Percentiles rank a stretch among this genome's conserved stretches.
phyloP scores from a whole-genome alignment of 2,113 vertebrate species.

The Dasyornis broadbenti region DNA sequence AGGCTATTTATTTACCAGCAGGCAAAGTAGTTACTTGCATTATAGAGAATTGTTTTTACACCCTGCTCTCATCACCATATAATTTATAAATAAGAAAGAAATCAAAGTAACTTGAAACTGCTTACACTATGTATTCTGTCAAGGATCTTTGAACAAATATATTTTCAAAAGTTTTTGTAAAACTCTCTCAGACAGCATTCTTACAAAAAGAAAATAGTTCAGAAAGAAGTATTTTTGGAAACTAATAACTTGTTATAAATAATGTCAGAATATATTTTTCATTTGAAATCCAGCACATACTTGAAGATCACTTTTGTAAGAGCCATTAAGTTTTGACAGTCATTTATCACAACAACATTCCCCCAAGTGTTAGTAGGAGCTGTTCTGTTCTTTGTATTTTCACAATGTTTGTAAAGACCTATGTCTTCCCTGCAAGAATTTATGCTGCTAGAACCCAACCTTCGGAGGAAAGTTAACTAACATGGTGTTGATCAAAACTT shows the following conservation, averaged over 20 bases:
- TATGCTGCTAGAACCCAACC: not conserved
- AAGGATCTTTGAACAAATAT: not conserved
- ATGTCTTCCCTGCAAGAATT: not conserved
- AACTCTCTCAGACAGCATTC: not conserved
- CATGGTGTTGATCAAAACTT: not conserved
- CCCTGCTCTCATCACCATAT: not conserved
- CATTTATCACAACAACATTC: not conserved
- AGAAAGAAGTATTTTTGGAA: not conserved
- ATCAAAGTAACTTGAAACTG: not conserved
- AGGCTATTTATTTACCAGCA: not conserved
- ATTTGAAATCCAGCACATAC: not conserved
- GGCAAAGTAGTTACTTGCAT: not conserved
- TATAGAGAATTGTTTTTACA: not conserved
- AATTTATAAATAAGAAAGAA: not conserved
- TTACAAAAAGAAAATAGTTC: not conserved
- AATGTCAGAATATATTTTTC: not conserved
- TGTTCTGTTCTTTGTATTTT: not conserved
- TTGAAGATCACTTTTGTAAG: not conserved
- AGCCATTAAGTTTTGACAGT: not conserved
- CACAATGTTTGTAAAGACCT: not conserved
- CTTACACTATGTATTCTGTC: not conserved
- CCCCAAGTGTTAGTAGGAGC: not conserved
- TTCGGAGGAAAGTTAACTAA: not conserved
- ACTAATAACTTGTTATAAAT: not conserved
- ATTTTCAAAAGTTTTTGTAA: not conserved